Evolutionary conservation across 2,888 invertebrate genomes (phyloP).

Genomic region (Candidula unifasciata): DNA sequence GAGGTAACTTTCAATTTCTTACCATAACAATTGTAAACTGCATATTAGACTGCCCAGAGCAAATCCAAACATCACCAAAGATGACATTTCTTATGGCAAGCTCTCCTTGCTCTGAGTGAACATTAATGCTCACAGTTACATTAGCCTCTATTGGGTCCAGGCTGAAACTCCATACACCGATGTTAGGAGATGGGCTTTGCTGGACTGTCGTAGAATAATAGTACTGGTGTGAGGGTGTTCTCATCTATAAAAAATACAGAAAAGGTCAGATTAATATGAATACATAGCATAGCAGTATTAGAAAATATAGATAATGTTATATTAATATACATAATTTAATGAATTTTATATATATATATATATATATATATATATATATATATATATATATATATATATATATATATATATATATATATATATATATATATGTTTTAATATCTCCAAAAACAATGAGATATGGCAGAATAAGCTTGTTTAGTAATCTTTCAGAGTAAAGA

Average conservation of each 20-base stretch:
- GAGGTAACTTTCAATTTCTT: not conserved
- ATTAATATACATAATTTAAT: too few relatives aligned
- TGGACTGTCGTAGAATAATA: constrained; percentile 14
- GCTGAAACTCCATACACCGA: constrained; percentile 61
- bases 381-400: too few relatives aligned
- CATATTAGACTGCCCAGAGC: constrained; percentile 76
- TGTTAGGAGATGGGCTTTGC: constrained; percentile 15
- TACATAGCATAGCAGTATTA: not conserved
- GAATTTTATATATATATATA: too few relatives aligned
- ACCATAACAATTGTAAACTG: constrained; percentile 59
- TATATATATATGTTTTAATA: too few relatives aligned
- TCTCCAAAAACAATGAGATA: too few relatives aligned
- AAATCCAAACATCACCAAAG: constrained; percentile 77
- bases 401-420: not conserved
- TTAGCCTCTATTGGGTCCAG: constrained; percentile 52
- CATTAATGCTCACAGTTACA: constrained; percentile 62
- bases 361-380: too few relatives aligned
- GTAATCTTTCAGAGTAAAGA: too few relatives aligned
- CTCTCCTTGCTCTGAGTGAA: constrained; percentile 57
- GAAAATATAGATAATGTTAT: too few relatives aligned
- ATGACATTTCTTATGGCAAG: constrained; percentile 68
- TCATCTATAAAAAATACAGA: not conserved
- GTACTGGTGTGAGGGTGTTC: not conserved
- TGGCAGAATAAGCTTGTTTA: too few relatives aligned
- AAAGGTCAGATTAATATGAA: not conserved